Evolutionary conservation across 2,888 invertebrate genomes (phyloP), one percentile per base, ranked within the genome.

Genomic region (Scaptomyza parva): DNA sequence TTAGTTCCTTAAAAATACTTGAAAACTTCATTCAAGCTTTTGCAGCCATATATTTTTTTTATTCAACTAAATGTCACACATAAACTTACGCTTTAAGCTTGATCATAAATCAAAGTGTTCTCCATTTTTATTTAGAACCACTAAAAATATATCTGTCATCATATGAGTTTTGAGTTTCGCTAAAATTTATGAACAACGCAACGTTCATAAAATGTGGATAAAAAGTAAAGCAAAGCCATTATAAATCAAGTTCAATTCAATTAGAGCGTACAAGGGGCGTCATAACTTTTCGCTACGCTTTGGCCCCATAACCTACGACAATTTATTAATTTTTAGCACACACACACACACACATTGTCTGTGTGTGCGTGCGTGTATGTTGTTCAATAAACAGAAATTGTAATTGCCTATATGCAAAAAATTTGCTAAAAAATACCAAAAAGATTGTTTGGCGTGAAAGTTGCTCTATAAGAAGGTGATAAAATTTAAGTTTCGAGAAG

Each of bases 241-340:
- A 71, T 84, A 84, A 84, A 84, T 84, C 84, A 84, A 84, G 87
- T 84, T 84, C 87, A 84, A 84, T 84, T 83, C 83, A 86, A 83
- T 83, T 83, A 86, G 68, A 78, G 72, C 65, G 51, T 63, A 69
- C 60, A 37, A 37, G 61, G 70, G 70, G 76, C 73, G 85, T 65
- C 78, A 83, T 70, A 73, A 71, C 71, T 66, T 64, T 64, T 39
- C 37, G 37, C 17, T 17, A 4, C 37, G 57, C 64, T 52, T 39
- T 73, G 77, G 68, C 78, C 76, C 66, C 82, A 84, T 84, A 84
- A 86, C 83, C 83, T 83, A 86, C 87, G 85, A 86, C 83, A 83
- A 83, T 83, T 82, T 86, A 82, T 82, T 84, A 80, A 72, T 74
- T 76, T 72, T 68, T 68, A 33, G 62, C 62, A n/a, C n/a, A 33